Conservation (phyloP, 2,113 vertebrate genomes). For the Hepsetus odoe region DNA sequence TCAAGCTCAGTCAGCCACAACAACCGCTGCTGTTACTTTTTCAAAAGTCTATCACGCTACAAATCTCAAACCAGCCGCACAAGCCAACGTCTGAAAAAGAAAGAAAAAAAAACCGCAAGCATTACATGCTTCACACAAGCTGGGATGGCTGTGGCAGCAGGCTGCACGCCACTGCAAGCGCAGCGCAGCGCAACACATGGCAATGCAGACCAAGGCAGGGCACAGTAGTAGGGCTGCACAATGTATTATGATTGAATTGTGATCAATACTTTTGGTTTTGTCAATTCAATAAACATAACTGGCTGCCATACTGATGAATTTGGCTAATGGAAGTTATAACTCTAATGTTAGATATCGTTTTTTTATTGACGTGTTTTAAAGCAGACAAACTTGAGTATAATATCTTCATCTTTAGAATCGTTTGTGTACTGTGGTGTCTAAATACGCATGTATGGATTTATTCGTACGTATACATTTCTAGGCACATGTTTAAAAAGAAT, state of each 20-base stretch:
- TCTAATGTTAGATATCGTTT: too few relatives aligned
- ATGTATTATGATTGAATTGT: neutral
- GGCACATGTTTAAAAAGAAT: too few relatives aligned
- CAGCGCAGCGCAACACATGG: slow-evolving; percentile 52
- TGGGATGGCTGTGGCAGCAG: slow-evolving; percentile 65
- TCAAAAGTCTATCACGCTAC: neutral
- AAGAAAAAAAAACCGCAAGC: neutral
- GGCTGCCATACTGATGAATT: neutral
- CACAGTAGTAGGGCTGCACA: neutral
- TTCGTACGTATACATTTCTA: too few relatives aligned
- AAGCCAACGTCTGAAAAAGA: neutral
- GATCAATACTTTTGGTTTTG: neutral
- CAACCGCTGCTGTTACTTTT: neutral
- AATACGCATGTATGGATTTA: too few relatives aligned
- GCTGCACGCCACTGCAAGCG: slow-evolving; percentile 65
- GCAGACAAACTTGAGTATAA: too few relatives aligned
- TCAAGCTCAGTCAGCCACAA: neutral
- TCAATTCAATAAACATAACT: neutral
- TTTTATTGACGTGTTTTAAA: too few relatives aligned
- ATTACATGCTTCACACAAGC: slow-evolving; percentile 68
- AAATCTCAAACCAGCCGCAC: neutral
- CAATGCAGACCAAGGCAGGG: slow-evolving; percentile 44
- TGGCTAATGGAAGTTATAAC: too few relatives aligned
- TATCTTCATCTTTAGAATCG: too few relatives aligned
- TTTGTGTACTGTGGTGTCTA: too few relatives aligned